Conservation (phyloP, 2,888 invertebrate genomes). For the Petrolisthes cinctipes region DNA sequence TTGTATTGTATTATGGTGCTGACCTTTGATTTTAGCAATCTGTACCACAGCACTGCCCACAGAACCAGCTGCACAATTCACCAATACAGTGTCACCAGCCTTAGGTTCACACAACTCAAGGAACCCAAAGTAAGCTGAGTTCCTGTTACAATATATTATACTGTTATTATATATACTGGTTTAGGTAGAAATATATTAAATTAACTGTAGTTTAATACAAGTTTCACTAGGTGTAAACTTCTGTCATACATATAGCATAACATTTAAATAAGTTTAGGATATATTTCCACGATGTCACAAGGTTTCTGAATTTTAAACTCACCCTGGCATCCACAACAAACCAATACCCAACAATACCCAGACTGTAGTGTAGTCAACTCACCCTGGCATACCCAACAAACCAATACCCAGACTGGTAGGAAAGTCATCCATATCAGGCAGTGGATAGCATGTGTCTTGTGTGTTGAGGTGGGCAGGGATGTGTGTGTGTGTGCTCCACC, state of each 20-base stretch:
- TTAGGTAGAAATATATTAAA: neutral
- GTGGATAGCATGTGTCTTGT: neutral
- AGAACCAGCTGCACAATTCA: conserved; percentile 83
- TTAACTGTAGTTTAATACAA: neutral
- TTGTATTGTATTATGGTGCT: neutral
- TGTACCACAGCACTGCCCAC: conserved; percentile 84
- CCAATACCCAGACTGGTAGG: conserved; percentile 14
- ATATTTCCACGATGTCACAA: no score
- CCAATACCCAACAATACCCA: no score
- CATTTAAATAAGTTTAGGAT: neutral
- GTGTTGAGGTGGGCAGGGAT: conserved; percentile 12
- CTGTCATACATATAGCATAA: neutral
- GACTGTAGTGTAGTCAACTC: neutral
- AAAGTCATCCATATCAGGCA: conserved; percentile 26
- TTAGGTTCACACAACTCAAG: conserved; percentile 80
- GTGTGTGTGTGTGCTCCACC: conserved; percentile 77
- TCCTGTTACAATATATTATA: conserved; percentile 67
- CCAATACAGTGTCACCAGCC: conserved; percentile 79
- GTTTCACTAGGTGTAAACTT: neutral
- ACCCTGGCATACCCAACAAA: conserved; percentile 17
- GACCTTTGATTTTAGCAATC: conserved; percentile 78
- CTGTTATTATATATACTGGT: neutral
- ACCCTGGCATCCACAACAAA: no score
- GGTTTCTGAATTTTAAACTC: no score
- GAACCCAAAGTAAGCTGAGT: conserved; percentile 82